Base-by-base conservation (phyloP, 2,888 invertebrate species). In the Euzetes globulus region DNA sequence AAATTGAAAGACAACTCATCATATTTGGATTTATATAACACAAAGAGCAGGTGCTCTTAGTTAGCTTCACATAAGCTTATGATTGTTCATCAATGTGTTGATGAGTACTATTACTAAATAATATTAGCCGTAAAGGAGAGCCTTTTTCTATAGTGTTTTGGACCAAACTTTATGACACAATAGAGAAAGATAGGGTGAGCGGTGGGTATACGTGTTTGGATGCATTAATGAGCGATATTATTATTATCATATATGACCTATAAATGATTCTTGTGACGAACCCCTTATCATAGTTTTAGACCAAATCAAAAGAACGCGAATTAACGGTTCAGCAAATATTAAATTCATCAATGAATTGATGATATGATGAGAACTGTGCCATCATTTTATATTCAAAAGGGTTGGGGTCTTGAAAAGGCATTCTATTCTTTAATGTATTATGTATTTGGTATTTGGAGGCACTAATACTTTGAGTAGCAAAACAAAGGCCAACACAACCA, bases 401-500 rank as follows among this genome's bases (percentile, higher is more conserved):
- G 27, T 33, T 63, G 33, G 7, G 33, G 33, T 33, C 9, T 33
- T 29, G 11, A 63, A 63, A 33, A 25, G n/a, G 7, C 17, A 58
- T 58, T 22, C 58, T 58, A 58, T 52, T 52, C 17, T 52, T 6
- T 55, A 55, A n/a, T 55, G 55, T 55, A 19, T 55, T 19, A 19
- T 55, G 25, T 17, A 47, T 47, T 47, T 52, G 17, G 52, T 52
- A 52, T 52, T 52, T 19, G 22, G 13, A 55, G 19, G 25, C 29
- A n/a, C n/a, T 63, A 63, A 63, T 63, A 33, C 27, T 33, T 63
- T 63, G 15, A 17, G 13, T 25, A 22, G 15, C 41, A 68, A 68
- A 68, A 68, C 68, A 68, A 68, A 45, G 33, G 68, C 19, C 68
- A 68, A 68, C 68, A 68, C 13, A 68, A 68, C 19, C 68, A 68